These are phyloP conservation scores for Platerodrilus igneus DNA, from an alignment of 2,888 invertebrate species.

Conservation along the genomic window DNA sequence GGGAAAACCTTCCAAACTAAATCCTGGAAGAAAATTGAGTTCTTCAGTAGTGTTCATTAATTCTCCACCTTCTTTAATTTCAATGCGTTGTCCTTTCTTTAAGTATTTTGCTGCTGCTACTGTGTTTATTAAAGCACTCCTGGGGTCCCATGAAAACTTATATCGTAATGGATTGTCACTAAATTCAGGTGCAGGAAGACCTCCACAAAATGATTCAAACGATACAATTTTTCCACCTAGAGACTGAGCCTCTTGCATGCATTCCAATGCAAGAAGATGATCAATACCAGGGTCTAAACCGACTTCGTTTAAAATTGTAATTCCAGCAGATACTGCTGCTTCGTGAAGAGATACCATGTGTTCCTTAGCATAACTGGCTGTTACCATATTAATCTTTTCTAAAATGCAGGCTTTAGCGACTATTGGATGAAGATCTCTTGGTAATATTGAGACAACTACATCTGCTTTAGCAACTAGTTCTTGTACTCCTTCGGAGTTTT, in stretches of 20 bases:
- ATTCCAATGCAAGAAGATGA: constrained; percentile 93
- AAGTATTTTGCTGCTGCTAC: constrained; percentile 78
- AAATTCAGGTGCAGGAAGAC: constrained; percentile 94
- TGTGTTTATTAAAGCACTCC: constrained; percentile 87
- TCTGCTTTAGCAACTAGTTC: constrained; percentile 70
- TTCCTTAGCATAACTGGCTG: constrained; percentile 90
- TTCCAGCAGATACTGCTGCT: constrained; percentile 76
- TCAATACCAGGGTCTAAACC: constrained; percentile 91
- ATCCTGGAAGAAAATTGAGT: constrained; percentile 91
- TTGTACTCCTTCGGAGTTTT: constrained; percentile 64
- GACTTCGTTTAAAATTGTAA: constrained; percentile 94
- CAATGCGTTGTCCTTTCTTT: constrained; percentile 59
- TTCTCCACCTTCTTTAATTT: constrained; percentile 84
- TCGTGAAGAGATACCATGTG: constrained; percentile 76
- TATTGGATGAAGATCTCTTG: constrained; percentile 82
- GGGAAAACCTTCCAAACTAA: constrained; percentile 93
- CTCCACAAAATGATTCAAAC: constrained; percentile 95
- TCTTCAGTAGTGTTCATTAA: constrained; percentile 77
- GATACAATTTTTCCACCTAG: constrained; percentile 90
- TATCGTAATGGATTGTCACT: constrained; percentile 87
- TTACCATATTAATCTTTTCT: constrained; percentile 88
- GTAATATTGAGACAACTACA: constrained; percentile 82
- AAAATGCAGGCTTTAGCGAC: constrained; percentile 84
- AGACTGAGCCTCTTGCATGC: constrained; percentile 86
- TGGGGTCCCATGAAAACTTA: constrained; percentile 96